These are phyloP conservation scores for Sinocyclocheilus grahami DNA, from an alignment of 2,113 vertebrate species.

Conservation along the genomic window DNA sequence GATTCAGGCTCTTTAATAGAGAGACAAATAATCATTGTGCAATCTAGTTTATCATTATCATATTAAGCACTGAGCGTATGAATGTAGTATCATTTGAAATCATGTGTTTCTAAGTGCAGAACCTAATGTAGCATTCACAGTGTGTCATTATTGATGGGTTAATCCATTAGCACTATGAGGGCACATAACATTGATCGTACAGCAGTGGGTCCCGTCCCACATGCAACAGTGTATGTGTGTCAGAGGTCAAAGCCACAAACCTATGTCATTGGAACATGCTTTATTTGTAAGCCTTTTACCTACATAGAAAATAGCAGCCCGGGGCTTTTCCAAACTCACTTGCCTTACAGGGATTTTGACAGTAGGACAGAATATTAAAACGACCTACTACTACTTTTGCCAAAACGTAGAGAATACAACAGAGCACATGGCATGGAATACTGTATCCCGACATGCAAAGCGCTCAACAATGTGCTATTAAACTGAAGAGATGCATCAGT, in stretches of 20 bases:
- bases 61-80: not conserved
- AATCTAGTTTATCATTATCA: conserved; percentile 28
- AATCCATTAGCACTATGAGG: conserved; percentile 47
- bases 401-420: not conserved
- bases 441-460: not conserved
- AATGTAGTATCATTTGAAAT: conserved; percentile 11
- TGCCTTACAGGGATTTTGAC: conserved; percentile 4
- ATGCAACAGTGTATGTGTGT: conserved; percentile 37
- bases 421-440: not conserved
- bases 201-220: conserved; percentile 19
- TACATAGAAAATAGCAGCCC: not conserved
- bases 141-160: conserved; percentile 45
- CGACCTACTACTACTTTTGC: not conserved
- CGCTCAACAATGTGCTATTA: not conserved
- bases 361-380: conserved; percentile 6
- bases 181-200: conserved; percentile 41
- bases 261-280: not conserved
- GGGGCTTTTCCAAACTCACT: not conserved
- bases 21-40: not conserved
- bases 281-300: not conserved
- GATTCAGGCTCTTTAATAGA: not conserved
- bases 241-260: conserved; percentile 23
- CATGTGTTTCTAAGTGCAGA: conserved; percentile 16
- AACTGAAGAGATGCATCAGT: not conserved
- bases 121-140: conserved; percentile 31